Evolutionary conservation across 1,140 invertebrate genomes (phyloP), one percentile per base, ranked within the genome.

Genomic region (Listronotus bonariensis): DNA sequence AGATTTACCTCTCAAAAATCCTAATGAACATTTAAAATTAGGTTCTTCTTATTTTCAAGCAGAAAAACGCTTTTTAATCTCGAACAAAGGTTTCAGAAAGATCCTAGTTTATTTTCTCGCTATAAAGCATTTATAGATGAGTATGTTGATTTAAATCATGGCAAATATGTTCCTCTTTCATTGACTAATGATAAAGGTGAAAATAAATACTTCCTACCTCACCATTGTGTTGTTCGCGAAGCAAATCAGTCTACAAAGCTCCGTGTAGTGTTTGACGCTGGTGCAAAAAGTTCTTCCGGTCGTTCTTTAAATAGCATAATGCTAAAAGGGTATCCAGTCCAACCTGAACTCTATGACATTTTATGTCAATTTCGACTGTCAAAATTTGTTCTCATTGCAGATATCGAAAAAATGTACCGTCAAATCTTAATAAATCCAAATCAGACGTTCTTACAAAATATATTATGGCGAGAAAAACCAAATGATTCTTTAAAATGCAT

Each of bases 321-420:
- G 20, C 20, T 26, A n/a, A 26, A 26, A 26, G 20, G 20, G 5
- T 26, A 26, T 26, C 20, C 20, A 26, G 20, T 26, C 1, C 20
- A 26, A 26, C 1, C 20, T 5, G 20, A 26, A 26, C 20, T 26
- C 2, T 26, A 26, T 26, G 20, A 26, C 5, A 26, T 26, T 26
- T 26, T 26, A 26, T 26, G 20, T 26, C 20, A 26, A 26, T 26
- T 26, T 5, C 1, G 20, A 26, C 5, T 26, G 5, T 26, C 20
- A 1, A 26, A 26, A 26, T 26, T 5, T 26, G 20, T 26, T 26
- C n/a, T n/a, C 20, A 26, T 26, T 26, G 20, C 20, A 26, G 20
- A 26, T 26, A 74, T 81, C 12, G 67, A 59, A 17, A 77, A 80
- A 67, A 80, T 80, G 73, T 82, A 79, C 57, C 60, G 75, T 7